Conservation (phyloP, 2,888 invertebrate species). For the Nomada fucata region DNA sequence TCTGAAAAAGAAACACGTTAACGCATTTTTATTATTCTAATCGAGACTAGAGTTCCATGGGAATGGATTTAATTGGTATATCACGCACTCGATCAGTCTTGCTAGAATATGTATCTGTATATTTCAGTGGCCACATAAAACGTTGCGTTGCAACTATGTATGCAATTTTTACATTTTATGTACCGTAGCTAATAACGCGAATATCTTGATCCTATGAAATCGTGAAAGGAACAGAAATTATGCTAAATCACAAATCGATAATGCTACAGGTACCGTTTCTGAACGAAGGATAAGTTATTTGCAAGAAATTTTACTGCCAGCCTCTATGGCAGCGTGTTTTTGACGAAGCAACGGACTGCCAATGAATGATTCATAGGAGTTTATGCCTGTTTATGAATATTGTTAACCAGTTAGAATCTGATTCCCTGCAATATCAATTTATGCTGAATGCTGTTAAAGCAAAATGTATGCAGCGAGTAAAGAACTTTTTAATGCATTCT, state of each 20-base stretch:
- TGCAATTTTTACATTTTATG: background rate
- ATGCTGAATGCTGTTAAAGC: no score
- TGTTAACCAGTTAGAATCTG: no score
- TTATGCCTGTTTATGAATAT: no score
- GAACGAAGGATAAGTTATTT: no score
- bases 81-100: background rate
- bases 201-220: background rate
- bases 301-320: no score
- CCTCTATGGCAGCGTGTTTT: no score
- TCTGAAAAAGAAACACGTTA: constrained; percentile 6
- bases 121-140: background rate
- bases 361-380: no score
- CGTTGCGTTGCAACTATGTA: background rate
- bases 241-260: background rate
- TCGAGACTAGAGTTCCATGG: background rate
- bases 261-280: no score
- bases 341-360: no score
- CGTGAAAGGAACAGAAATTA: background rate
- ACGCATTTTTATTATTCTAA: background rate
- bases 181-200: background rate
- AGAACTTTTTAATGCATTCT: no score
- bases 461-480: no score
- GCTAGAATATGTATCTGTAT: background rate
- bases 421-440: no score
- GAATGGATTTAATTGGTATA: background rate